Percentiles rank a stretch among this genome's conserved stretches.
phyloP scores from a whole-genome alignment of 2,113 vertebrate species.

The Monopterus albus region DNA sequence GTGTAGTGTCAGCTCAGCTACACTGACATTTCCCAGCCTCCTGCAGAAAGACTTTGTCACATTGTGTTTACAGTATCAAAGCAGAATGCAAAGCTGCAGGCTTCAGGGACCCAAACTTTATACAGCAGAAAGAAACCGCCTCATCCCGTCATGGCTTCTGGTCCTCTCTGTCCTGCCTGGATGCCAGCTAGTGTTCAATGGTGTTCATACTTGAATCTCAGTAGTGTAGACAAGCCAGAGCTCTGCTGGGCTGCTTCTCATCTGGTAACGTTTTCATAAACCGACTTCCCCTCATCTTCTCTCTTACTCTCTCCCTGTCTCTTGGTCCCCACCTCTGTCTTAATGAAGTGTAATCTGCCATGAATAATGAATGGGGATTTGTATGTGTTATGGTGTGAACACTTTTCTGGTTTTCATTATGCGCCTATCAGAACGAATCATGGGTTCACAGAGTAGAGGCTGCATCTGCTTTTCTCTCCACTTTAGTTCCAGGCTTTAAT shows the following conservation, averaged over 20 bases:
- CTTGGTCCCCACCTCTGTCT: constrained; percentile 55
- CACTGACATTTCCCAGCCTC: constrained; percentile 56
- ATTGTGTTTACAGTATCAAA: constrained; percentile 67
- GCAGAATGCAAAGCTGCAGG: constrained; percentile 45
- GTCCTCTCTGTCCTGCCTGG: constrained; percentile 40
- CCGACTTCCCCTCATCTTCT: constrained; percentile 35
- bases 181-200: constrained; percentile 43
- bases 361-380: constrained; percentile 83
- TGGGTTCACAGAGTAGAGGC: constrained; percentile 60
- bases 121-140: constrained; percentile 43
- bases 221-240: constrained; percentile 13
- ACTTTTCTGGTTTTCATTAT: constrained; percentile 80
- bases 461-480: constrained; percentile 70
- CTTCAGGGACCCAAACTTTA: constrained; percentile 57
- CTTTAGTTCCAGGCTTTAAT: constrained; percentile 75
- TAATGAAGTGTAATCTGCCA: constrained; percentile 80
- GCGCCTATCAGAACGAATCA: constrained; percentile 76
- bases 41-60: constrained; percentile 65
- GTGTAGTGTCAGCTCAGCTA: constrained; percentile 40
- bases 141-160: constrained; percentile 35
- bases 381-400: constrained; percentile 77
- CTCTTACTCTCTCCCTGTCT: constrained; percentile 36
- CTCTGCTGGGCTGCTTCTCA: constrained; percentile 24
- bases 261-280: constrained; percentile 41
- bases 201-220: constrained; percentile 29